phyloP scores from a whole-genome alignment of 2,113 vertebrate species.

The Paratilapia polleni region DNA sequence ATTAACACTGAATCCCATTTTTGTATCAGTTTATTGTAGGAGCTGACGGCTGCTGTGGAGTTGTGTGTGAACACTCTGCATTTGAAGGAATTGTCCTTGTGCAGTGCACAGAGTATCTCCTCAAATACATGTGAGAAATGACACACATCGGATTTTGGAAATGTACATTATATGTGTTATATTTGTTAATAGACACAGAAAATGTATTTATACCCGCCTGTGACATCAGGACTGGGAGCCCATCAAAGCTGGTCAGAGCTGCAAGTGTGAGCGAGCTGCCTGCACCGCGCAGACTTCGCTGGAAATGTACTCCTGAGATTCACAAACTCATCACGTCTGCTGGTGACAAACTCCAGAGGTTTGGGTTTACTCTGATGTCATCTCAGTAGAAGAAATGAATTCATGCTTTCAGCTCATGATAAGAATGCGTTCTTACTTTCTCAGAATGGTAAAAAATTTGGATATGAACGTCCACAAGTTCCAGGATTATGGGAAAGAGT shows the following conservation, averaged over 20 bases:
- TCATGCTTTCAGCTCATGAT: neutral
- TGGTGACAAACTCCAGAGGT: conserved; percentile 90
- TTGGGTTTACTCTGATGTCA: conserved; percentile 19
- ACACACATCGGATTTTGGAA: neutral
- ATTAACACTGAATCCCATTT: conserved; percentile 24
- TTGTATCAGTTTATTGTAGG: conserved; percentile 90
- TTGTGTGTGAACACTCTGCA: conserved; percentile 94
- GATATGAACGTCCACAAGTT: conserved; percentile 91
- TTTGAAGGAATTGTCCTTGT: conserved; percentile 97
- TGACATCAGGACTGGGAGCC: conserved; percentile 82
- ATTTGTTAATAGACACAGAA: neutral
- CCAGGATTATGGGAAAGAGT: conserved; percentile 90
- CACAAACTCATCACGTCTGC: conserved; percentile 85
- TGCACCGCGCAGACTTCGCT: conserved; percentile 89
- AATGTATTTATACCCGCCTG: neutral
- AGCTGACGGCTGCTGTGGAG: conserved; percentile 90
- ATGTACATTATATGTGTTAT: neutral
- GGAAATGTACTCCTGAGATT: conserved; percentile 93
- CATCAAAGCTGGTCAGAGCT: conserved; percentile 88
- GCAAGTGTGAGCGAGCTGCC: conserved; percentile 93
- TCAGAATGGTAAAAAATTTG: conserved; percentile 88
- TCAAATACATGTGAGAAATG: conserved; percentile 91
- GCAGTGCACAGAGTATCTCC: conserved; percentile 92
- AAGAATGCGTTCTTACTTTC: neutral
- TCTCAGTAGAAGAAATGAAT: neutral